Evolutionary conservation across 2,797 vertebrate species (phyloP), one percentile per base, ranked within the genome.

Genomic region (Lerista edwardsae): DNA sequence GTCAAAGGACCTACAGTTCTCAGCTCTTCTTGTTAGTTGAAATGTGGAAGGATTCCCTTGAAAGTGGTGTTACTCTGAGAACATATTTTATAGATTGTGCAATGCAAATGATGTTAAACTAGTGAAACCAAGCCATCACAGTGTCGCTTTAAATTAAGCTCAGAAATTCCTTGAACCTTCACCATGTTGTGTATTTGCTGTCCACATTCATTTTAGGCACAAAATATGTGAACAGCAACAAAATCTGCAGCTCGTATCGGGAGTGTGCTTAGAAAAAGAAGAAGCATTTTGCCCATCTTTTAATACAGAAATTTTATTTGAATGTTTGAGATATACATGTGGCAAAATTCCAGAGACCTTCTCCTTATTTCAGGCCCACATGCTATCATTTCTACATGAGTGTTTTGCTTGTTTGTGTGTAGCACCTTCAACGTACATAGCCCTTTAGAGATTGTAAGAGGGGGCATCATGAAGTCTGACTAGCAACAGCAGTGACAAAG

Each of bases 221-320:
- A 84, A 87, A 92, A 80, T 44, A 87, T 92, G 90, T 90, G 80
- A 79, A 64, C 83, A 84, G 88, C 82, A 44, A 86, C 90, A 57
- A 83, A 91, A 94, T 90, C 92, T 87, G 93, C 90, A 91, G 87
- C 88, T 90, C 90, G 83, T 92, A 92, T 90, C 76, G 86, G 21
- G 34, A 90, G 83, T 90, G 91, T 91, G 86, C 83, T 92, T 88
- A 88, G 84, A 91, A 88, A 94, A 92, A 94, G 92, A 79, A 1
- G 11, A 25, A 34, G 5, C 39, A 36, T 47, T 51, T 59, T 59
- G 17, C n/a, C 39, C 64, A 57, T 31, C 3, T 25, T 51, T 31
- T 51, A 55, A 39, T 36, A 14, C 64, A 68, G 44, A 71, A 68
- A 69, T 29, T 17, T 1, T n/a, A 67, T 65, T 34, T 21, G 23